Percentiles rank a stretch among this genome's conserved stretches.
Conservation (phyloP, 1,140 invertebrate genomes). For the Drosophila nannoptera region DNA sequence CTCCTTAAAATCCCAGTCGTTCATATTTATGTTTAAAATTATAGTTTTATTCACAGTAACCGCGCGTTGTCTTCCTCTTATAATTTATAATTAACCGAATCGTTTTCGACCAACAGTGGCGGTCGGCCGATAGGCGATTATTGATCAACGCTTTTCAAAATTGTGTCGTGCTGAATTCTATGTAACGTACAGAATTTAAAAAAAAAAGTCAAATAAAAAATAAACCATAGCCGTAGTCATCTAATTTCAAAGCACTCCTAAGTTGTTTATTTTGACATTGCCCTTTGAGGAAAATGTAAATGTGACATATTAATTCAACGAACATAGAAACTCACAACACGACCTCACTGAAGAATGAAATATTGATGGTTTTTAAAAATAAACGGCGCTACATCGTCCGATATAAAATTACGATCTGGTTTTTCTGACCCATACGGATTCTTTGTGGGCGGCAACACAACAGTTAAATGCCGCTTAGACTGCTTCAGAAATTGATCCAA, state of each 20-base stretch:
- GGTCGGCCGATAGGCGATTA: slow-evolving; percentile 13
- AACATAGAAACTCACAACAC: not conserved
- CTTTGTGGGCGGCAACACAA: slow-evolving; percentile 80
- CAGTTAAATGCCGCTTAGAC: slow-evolving; percentile 77
- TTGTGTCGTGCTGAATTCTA: not conserved
- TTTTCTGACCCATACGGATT: slow-evolving; percentile 85
- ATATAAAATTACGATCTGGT: slow-evolving; percentile 87
- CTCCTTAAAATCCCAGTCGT: slow-evolving; percentile 71
- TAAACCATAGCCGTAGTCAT: not conserved
- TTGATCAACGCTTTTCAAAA: not conserved
- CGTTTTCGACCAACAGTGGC: slow-evolving; percentile 18
- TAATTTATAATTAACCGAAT: slow-evolving; percentile 15
- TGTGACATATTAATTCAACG: too few relatives aligned
- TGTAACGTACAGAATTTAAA: not conserved
- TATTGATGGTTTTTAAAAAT: slow-evolving; percentile 87
- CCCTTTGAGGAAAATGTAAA: too few relatives aligned
- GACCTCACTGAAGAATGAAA: slow-evolving; percentile 76
- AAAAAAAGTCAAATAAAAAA: not conserved
- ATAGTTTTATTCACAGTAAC: slow-evolving; percentile 12
- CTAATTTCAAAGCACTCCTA: slow-evolving; percentile 1
- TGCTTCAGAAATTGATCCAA: slow-evolving; percentile 80
- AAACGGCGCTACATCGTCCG: slow-evolving; percentile 84
- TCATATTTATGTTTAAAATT: slow-evolving; percentile 47
- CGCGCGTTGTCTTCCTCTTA: slow-evolving; percentile 34
- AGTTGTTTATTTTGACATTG: too few relatives aligned